Base-by-base conservation (phyloP, 2,113 vertebrate genomes). In the Alouatta palliata region DNA sequence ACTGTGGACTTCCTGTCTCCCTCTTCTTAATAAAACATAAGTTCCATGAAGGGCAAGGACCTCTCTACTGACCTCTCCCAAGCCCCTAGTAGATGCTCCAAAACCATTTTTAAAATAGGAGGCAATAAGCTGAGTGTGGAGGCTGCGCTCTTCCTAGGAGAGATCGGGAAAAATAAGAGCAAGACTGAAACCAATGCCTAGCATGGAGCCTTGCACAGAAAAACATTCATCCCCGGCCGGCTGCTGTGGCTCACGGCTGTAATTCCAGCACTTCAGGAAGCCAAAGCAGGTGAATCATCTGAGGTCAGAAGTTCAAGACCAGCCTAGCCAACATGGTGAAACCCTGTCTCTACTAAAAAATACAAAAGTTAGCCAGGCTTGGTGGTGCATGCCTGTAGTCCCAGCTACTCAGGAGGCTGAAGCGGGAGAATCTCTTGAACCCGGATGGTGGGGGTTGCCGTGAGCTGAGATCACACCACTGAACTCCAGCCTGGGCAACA, bases 11-110 rank as follows among this genome's bases (percentile, higher is more conserved):
- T 93, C 68, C 90, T 92, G 8, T 43, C 84, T 96, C 23, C 7
- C 37, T 92, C 83, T 96, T 40, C 49, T 61, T 87, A 54, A 40
- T 70, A 64, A 97, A 96, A 85, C 8, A 1, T 56, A 96, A 95
- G 73, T 71, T 89, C 84, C 83, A 40, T 56, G 90, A 90, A 96
- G 90, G 92, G 35, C 70, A 17, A 76, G 83, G 49, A 92, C 49
- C 23, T 70, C 52, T 83, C 79, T 47, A 8, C 23, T 54, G 73
- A 71, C 58, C 73, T 87, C 37, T 77, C 43, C 49, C 30, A 43
- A 87, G 45, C 30, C 45, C 73, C 40, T 25, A 37, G 49, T 11
- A 68, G 81, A 79, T 47, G 66, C 13, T 58, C 66, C 87, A 30
- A 23, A 58, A 79, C 21, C 76, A 83, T n/a, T 77, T 87, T 71